Base-by-base conservation (phyloP, 2,113 vertebrate genomes). In the Polypterus bichir region DNA sequence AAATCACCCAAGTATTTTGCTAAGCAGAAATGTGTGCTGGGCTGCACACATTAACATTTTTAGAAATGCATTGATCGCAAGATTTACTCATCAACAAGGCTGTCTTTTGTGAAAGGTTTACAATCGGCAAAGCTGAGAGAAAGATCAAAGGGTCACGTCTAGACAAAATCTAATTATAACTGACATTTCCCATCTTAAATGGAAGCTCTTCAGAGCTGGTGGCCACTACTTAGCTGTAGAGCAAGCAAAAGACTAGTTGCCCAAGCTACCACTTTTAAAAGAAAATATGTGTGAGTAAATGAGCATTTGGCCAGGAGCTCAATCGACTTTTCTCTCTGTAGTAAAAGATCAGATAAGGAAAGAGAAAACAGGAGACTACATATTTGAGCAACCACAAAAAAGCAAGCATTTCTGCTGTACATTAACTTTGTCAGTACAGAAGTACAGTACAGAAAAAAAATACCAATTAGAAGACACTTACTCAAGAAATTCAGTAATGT, bases 401-500 rank as follows among this genome's bases (percentile, higher is more conserved):
- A 27, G 27, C 27, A 27, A 27, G 27, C 2, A 2, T 27, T 27
- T 27, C 27, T 27, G 27, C 27, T 27, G 27, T 27, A 9, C 5
- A 48, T 44, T 10, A 57, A 58, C 9, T 8, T 27, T 27, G 27
- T 27, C 27, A 27, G 27, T 27, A 27, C 27, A 27, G 27, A 27
- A 27, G n/a, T n/a, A n/a, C n/a, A n/a, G n/a, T n/a, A n/a, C n/a
- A n/a, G 2, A 27, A 27, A 27, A 27, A 48, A 44, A 11, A 59
- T 44, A 7, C 4, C 3, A 8, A 7, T 9, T 6, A 44, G 44
- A 6, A 11, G 9, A 5, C 3, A 64, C 93, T 73, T 84, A 97
- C 95, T 97, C 95, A 46, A 98, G 84, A 76, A 98, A 98, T 71
- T 97, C 93, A 1, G 95, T 97, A 74, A 98, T 94, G 63, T 97